These are phyloP conservation scores for Drosophila differens DNA, from an alignment of 2,888 invertebrate genomes.

Conservation along the genomic window DNA sequence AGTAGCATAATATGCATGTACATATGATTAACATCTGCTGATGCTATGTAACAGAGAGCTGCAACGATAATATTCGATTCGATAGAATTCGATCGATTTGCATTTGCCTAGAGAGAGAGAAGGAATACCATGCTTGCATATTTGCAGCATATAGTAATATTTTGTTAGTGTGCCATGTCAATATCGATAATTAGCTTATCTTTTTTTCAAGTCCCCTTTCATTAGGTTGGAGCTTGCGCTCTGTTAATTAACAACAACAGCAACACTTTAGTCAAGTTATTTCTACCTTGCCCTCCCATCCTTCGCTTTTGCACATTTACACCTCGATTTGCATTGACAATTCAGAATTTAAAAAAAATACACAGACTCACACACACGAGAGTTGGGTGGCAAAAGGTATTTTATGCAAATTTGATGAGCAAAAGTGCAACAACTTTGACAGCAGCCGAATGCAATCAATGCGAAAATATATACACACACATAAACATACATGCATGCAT, in stretches of 20 bases:
- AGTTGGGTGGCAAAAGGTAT: constrained; percentile 24
- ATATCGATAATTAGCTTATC: constrained; percentile 12
- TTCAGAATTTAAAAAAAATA: constrained; percentile 4
- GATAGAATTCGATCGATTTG: not conserved
- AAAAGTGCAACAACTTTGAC: constrained; percentile 65
- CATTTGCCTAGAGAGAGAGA: not conserved
- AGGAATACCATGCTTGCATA: not conserved
- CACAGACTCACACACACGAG: not conserved
- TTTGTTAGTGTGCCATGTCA: not conserved
- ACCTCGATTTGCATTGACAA: constrained; percentile 43
- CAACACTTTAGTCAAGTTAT: not conserved
- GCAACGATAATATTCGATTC: not conserved
- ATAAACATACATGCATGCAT: not conserved
- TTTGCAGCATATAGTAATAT: not conserved
- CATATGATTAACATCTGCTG: not conserved
- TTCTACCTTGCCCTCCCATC: not conserved
- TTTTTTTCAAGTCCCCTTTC: not conserved
- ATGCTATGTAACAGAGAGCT: not conserved
- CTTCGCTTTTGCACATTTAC: constrained; percentile 10
- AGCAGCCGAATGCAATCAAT: constrained; percentile 34
- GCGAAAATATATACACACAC: not conserved
- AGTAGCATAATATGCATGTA: too few relatives aligned
- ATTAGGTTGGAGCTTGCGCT: constrained; percentile 1
- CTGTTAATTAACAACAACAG: constrained; percentile 19
- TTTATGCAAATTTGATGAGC: constrained; percentile 45